Percentiles rank a stretch among this genome's conserved stretches.
These are phyloP conservation scores for Noctilio leporinus DNA, from an alignment of 2,113 vertebrate genomes.

Conservation along the genomic window DNA sequence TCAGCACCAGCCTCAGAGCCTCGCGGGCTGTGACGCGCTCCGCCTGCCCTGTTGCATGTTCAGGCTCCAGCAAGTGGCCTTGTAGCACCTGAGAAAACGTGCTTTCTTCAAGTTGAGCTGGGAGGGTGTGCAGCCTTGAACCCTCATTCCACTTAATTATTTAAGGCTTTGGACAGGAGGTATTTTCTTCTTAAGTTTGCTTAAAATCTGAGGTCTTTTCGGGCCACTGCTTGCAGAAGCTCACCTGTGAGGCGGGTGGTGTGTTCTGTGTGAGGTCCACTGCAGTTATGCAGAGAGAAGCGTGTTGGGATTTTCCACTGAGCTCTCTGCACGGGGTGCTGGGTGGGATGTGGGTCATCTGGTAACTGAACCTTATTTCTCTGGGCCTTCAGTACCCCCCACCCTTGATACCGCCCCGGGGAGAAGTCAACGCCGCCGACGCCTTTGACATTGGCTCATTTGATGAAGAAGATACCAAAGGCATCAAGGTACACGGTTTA, in stretches of 20 bases:
- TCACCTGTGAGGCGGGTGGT: accelerated
- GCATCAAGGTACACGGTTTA: slow-evolving; percentile 88
- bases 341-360: accelerated
- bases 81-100: accelerated
- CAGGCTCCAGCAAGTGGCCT: neutral
- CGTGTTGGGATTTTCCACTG: accelerated
- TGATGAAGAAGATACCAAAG: slow-evolving; percentile 98
- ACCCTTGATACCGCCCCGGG: slow-evolving; percentile 93
- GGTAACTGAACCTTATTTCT: neutral
- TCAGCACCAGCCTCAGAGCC: accelerated
- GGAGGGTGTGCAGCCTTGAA: neutral
- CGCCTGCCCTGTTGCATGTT: accelerated
- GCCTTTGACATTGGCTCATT: slow-evolving; percentile 99
- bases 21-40: accelerated
- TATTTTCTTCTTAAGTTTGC: neutral
- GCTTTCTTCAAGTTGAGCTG: neutral
- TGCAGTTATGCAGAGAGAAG: accelerated
- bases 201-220: neutral
- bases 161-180: neutral
- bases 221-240: too few species aligned
- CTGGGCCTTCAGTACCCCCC: slow-evolving; percentile 87
- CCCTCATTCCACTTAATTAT: neutral
- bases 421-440: slow-evolving; percentile 97
- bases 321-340: accelerated
- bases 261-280: accelerated